Evolutionary conservation across 1,140 invertebrate genomes (phyloP).

Genomic region (Papilio polytes): DNA sequence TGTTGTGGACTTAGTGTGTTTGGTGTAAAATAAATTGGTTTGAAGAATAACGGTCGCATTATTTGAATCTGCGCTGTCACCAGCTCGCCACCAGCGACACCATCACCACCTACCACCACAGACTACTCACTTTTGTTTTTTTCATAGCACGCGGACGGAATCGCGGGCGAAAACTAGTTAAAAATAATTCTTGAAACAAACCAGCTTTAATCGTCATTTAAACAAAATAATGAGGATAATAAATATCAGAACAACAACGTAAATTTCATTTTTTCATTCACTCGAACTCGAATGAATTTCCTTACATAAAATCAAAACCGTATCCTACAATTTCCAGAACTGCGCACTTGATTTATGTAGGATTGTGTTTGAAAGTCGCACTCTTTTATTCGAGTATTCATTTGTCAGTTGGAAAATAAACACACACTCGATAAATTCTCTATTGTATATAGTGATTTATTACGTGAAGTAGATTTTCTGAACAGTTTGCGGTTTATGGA

Average conservation of each 20-base stretch:
- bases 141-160: too few relatives aligned
- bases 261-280: neutral
- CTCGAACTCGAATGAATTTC: neutral
- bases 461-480: neutral
- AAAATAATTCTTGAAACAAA: neutral
- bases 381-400: neutral
- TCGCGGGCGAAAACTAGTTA: too few relatives aligned
- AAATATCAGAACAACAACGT: neutral
- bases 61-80: too few relatives aligned
- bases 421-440: neutral
- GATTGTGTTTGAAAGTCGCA: neutral
- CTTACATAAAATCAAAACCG: neutral
- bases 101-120: too few relatives aligned
- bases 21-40: too few relatives aligned
- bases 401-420: slow-evolving; percentile 10
- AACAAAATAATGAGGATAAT: neutral
- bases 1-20: too few relatives aligned
- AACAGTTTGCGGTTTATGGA: too few relatives aligned
- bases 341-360: slow-evolving; percentile 10
- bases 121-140: too few relatives aligned
- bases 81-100: too few relatives aligned
- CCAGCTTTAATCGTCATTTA: neutral
- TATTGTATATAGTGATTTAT: neutral
- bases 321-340: neutral
- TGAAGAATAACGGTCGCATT: too few relatives aligned